phyloP scores from a whole-genome alignment of 2,113 vertebrate genomes.

The Oenanthe oenanthe region DNA sequence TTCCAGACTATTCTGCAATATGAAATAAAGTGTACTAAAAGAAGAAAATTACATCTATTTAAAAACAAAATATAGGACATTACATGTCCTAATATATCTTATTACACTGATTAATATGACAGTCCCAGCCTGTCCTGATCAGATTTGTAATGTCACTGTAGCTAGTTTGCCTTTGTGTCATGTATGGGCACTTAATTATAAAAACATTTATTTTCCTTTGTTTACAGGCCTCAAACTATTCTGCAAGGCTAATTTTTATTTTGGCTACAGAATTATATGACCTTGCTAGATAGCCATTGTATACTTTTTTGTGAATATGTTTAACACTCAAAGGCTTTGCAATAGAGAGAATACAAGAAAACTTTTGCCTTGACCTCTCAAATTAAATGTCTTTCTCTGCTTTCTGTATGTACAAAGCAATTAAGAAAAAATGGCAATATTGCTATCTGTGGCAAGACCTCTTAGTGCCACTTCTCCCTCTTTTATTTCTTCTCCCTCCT shows the following conservation, averaged over 20 bases:
- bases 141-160: not conserved
- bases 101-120: not conserved
- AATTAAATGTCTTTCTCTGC: not conserved
- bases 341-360: not conserved
- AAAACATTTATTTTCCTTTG: not conserved
- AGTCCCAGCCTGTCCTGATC: not conserved
- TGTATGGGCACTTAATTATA: not conserved
- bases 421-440: not conserved
- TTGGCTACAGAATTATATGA: not conserved
- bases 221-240: not conserved
- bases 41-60: not conserved
- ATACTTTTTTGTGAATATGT: not conserved
- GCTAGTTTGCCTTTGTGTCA: not conserved
- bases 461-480: not conserved
- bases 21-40: not conserved
- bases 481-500: fast-evolving
- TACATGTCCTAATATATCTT: not conserved
- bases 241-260: not conserved
- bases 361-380: not conserved
- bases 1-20: not conserved
- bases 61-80: too few relatives aligned
- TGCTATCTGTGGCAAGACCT: not conserved
- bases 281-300: not conserved
- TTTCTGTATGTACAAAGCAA: not conserved
- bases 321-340: not conserved